phyloP scores from a whole-genome alignment of 1,140 invertebrate genomes.

The Cylas formicarius region DNA sequence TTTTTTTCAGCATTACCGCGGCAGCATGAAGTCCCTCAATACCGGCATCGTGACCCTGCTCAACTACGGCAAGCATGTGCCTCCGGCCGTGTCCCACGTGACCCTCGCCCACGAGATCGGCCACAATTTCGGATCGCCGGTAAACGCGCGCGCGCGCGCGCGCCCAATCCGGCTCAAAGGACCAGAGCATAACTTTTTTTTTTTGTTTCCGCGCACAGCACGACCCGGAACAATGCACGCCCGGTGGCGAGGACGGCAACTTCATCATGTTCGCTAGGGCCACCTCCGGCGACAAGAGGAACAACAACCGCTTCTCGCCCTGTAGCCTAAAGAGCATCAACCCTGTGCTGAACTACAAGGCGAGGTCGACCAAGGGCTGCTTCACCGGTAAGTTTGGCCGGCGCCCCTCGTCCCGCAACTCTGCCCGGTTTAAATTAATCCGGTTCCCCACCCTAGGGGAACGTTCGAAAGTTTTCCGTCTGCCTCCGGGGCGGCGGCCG shows the following conservation, averaged over 20 bases:
- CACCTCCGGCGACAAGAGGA: constrained; percentile 91
- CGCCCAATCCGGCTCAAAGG: too few species aligned
- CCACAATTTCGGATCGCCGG: constrained; percentile 97
- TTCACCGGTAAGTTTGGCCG: constrained; percentile 66
- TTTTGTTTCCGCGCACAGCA: constrained; percentile 82
- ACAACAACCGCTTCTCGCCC: constrained; percentile 92
- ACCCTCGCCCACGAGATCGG: constrained; percentile 99
- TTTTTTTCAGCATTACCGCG: constrained; percentile 77
- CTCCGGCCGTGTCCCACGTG: constrained; percentile 94
- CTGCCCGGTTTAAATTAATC: too few species aligned
- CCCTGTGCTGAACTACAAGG: constrained; percentile 88
- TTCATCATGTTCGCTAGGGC: constrained; percentile 97
- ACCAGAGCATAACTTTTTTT: constrained; percentile 8
- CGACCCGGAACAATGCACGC: constrained; percentile 88
- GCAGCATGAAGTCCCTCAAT: constrained; percentile 91
- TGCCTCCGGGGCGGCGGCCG: too few species aligned
- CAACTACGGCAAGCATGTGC: constrained; percentile 99
- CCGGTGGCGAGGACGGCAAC: constrained; percentile 90
- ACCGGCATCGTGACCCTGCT: constrained; percentile 96
- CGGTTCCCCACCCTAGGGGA: too few species aligned
- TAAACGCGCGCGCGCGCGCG: constrained; percentile 45
- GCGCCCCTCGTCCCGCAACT: too few species aligned
- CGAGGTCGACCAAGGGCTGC: constrained; percentile 80
- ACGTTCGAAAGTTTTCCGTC: too few species aligned
- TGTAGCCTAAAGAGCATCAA: constrained; percentile 93